phyloP scores from a whole-genome alignment of 1,140 invertebrate species.

The Piezodorus guildinii region DNA sequence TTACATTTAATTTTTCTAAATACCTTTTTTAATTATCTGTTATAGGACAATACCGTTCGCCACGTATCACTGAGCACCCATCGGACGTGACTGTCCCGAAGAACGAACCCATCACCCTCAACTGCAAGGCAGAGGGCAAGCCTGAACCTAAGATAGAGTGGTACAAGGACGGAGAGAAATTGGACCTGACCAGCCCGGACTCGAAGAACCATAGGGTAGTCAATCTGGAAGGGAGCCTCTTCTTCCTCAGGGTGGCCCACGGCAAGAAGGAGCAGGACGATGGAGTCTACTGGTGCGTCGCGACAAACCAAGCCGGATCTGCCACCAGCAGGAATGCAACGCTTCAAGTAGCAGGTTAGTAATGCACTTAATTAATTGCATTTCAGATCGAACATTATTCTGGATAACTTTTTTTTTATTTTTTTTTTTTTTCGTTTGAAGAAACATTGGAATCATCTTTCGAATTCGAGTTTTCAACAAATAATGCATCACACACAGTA shows the following conservation, averaged over 20 bases:
- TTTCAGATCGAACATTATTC: too few relatives aligned
- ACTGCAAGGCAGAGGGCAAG: constrained; percentile 83
- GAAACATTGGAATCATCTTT: too few relatives aligned
- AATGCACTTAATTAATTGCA: too few relatives aligned
- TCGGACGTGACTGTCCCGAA: constrained; percentile 51
- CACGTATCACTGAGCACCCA: constrained; percentile 31
- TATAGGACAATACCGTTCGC: constrained; percentile 30
- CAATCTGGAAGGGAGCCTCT: constrained; percentile 12
- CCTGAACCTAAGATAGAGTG: constrained; percentile 88
- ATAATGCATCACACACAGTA: too few relatives aligned
- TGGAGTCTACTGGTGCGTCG: constrained; percentile 78
- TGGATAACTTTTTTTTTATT: too few relatives aligned
- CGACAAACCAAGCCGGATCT: constrained; percentile 72
- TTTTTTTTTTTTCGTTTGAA: too few relatives aligned
- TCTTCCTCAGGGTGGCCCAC: constrained; percentile 44
- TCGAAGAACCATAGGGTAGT: constrained; percentile 12
- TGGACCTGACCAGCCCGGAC: constrained; percentile 43
- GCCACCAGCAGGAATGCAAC: constrained; percentile 60
- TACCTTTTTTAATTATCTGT: constrained; percentile 16
- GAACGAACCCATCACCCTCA: constrained; percentile 78
- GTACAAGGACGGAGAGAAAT: constrained; percentile 67
- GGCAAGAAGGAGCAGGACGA: constrained; percentile 72
- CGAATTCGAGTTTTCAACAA: too few relatives aligned
- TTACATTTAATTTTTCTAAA: background rate
- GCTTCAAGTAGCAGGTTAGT: constrained; percentile 62